phyloP scores from a whole-genome alignment of 2,113 vertebrate genomes.

The Regulus satrapa region DNA sequence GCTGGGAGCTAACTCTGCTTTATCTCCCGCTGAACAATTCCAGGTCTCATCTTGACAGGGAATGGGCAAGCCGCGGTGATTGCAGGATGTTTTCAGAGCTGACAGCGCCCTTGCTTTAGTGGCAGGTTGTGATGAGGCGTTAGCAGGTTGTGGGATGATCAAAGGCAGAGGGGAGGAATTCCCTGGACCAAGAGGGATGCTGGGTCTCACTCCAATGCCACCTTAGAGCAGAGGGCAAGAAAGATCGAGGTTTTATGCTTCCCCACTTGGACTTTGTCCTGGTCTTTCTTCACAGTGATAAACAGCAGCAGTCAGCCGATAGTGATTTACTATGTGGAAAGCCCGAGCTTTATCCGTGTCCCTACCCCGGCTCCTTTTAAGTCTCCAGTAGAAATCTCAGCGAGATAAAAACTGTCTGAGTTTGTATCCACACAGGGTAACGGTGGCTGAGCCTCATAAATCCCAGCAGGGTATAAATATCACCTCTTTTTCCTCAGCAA shows the following conservation, averaged over 20 bases:
- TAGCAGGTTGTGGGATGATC: background rate
- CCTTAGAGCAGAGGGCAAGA: constrained; percentile 7
- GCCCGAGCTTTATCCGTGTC: background rate
- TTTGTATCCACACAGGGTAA: background rate
- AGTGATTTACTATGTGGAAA: constrained; percentile 37
- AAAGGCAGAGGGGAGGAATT: background rate
- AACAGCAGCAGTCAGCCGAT: background rate
- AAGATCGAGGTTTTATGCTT: background rate
- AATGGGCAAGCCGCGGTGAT: background rate
- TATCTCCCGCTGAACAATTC: constrained; percentile 1
- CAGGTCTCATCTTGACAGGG: background rate
- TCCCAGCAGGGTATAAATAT: background rate
- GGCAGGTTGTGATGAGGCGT: background rate
- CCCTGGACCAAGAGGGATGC: background rate
- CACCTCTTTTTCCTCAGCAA: background rate
- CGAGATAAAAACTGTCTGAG: background rate
- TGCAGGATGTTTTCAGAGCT: background rate
- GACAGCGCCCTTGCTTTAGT: background rate
- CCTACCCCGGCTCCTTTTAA: background rate
- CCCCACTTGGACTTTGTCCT: background rate
- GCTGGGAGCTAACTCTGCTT: background rate
- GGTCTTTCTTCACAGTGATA: background rate
- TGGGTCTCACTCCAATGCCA: background rate
- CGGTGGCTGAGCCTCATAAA: background rate
- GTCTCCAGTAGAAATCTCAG: background rate